These are phyloP conservation scores for Brachypteracias leptosomus DNA, from an alignment of 2,113 vertebrate genomes.

Conservation along the genomic window DNA sequence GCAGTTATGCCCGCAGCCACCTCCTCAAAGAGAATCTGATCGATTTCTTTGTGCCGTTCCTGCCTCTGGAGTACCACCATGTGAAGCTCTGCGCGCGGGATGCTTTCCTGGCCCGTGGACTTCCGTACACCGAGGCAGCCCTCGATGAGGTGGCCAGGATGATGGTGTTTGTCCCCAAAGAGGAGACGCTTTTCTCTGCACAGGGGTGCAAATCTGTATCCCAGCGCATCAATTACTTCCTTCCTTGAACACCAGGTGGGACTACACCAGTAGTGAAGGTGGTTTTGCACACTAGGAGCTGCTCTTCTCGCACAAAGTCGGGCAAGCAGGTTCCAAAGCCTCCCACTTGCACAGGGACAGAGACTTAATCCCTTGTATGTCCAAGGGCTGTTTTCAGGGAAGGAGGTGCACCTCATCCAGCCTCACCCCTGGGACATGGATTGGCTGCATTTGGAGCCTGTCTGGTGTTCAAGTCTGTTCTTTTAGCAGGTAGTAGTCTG, in stretches of 20 bases:
- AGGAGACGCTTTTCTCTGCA: conserved; percentile 90
- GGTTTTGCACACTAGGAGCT: neutral
- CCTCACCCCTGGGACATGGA: neutral
- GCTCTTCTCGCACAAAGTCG: neutral
- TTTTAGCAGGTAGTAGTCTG: neutral
- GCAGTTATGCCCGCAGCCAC: conserved; percentile 80
- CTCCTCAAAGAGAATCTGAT: conserved; percentile 86
- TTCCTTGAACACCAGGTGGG: conserved; percentile 75
- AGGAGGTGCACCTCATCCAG: neutral
- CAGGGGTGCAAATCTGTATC: conserved; percentile 95
- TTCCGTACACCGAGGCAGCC: conserved; percentile 76
- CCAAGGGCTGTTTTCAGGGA: neutral
- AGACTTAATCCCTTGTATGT: neutral
- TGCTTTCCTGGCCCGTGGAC: conserved; percentile 80
- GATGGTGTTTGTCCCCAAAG: conserved; percentile 90
- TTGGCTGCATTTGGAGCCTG: neutral
- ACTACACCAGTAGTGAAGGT: neutral
- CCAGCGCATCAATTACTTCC: conserved; percentile 90
- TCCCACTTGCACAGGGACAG: neutral
- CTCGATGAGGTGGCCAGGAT: conserved; percentile 86
- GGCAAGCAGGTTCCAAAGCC: neutral
- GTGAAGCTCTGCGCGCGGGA: conserved; percentile 87
- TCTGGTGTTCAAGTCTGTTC: neutral
- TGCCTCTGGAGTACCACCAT: conserved; percentile 89
- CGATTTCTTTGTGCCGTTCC: conserved; percentile 89